Evolutionary conservation across 2,113 vertebrate species (phyloP).

Genomic region (Cebus imitator): DNA sequence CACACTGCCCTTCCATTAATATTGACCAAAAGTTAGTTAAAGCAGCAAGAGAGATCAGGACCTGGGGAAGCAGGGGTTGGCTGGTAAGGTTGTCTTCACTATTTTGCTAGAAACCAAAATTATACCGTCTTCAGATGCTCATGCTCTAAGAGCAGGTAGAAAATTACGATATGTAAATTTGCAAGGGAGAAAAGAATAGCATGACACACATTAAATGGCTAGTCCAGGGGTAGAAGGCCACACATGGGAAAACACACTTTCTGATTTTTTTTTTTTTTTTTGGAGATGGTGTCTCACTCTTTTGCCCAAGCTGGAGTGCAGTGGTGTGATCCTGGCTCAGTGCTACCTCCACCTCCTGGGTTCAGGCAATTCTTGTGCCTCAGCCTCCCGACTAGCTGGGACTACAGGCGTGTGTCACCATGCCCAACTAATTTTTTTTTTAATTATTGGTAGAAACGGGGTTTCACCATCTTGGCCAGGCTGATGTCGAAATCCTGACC

Average conservation of each 20-base stretch:
- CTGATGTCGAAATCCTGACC: no score
- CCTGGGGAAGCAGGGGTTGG: background rate
- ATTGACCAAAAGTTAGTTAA: background rate
- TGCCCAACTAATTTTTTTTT: no score
- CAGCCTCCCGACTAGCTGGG: no score
- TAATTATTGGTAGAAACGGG: no score
- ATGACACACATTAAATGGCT: background rate
- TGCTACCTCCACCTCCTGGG: no score
- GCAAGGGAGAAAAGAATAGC: background rate
- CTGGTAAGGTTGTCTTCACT: background rate
- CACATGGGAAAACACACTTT: background rate
- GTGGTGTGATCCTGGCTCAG: no score
- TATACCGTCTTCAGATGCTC: background rate
- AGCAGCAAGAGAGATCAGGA: rapidly evolving
- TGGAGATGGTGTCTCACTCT: no score
- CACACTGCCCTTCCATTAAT: background rate
- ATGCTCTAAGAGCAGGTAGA: background rate
- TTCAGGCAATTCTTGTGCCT: no score
- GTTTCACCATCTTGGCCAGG: no score
- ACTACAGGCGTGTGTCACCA: no score
- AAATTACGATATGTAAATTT: background rate
- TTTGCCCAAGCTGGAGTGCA: no score
- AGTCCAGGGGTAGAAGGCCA: background rate
- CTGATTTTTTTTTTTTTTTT: background rate
- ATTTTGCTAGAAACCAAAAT: background rate